Base-by-base conservation (phyloP, 1,140 invertebrate genomes). In the Zelostemma sp. region DNA sequence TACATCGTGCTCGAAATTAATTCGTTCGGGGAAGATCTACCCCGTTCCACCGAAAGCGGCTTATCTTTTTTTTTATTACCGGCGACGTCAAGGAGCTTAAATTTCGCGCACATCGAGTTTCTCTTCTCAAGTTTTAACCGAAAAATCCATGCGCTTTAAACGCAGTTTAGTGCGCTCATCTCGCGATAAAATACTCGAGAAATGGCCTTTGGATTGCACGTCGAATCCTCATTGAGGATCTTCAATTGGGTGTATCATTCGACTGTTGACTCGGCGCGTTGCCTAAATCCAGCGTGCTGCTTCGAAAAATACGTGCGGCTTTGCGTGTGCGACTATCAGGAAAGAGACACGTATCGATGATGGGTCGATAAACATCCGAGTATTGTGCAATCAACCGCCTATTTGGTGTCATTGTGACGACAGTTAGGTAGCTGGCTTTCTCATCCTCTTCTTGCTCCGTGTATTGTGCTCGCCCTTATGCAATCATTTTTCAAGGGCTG, bases 361-460 rank as follows among this genome's bases (percentile, higher is more conserved):
- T 81, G 79, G 79, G 73, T 82, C 80, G 80, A 82, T 82, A 82
- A 81, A 81, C 80, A 82, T 81, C 79, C 59, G 68, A 76, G 78
- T 81, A 82, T 82, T 82, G 80, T 82, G 80, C 80, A 82, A 82
- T 82, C 80, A 82, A 81, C 80, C 80, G 80, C 78, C 78, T 82
- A 82, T 82, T 82, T 82, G 80, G 79, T 82, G 80, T 82, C 80
- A 82, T 82, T 82, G 80, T 82, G 70, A 72, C 77, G 75, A 76
- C 72, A 78, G 74, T 79, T 80, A 67, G 66, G 75, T 61, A 73
- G 76, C 77, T 67, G 38, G 48, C 55, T 72, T 67, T 63, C 55
- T 46, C 62, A 62, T 71, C 58, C 59, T 66, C 28, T 72, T 69
- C 61, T 72, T 72, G 47, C 59, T 68, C 49, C 46, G 18, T 21